Conservation (phyloP, 2,113 vertebrate species). For the Fregetta grallaria region DNA sequence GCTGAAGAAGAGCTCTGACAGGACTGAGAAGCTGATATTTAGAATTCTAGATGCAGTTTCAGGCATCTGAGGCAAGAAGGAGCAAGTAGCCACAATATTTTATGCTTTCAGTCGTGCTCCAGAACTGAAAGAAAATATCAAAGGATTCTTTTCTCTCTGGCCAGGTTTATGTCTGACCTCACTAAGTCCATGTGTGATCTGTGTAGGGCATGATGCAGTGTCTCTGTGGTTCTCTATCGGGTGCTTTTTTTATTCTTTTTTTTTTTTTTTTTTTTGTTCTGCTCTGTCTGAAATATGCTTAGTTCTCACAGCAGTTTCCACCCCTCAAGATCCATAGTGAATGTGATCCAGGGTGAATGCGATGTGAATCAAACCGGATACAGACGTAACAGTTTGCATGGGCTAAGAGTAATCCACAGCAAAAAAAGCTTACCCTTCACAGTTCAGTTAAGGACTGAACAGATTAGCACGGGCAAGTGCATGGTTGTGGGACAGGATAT, state of each 20-base stretch:
- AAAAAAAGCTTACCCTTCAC: background rate
- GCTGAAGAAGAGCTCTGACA: background rate
- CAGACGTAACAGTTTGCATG: background rate
- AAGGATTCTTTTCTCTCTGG: background rate
- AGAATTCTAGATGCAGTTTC: background rate
- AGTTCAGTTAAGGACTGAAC: background rate
- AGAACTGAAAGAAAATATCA: background rate
- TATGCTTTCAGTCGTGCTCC: background rate
- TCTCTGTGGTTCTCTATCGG: background rate
- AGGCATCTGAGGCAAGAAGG: background rate
- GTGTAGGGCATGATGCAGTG: background rate
- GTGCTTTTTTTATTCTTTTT: background rate
- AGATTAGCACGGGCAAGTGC: fast-evolving
- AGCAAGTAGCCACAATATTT: background rate
- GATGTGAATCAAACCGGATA: background rate
- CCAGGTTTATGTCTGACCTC: background rate
- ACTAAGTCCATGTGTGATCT: background rate
- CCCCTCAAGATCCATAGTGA: background rate
- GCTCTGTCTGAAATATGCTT: background rate
- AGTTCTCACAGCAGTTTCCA: background rate
- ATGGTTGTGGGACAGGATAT: background rate
- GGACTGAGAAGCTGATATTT: background rate
- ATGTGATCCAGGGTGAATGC: background rate
- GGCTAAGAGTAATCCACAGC: background rate
- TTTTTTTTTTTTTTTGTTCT: background rate